Percentiles rank a stretch among this genome's conserved stretches.
Evolutionary conservation across 2,797 vertebrate species (phyloP).

Genomic region (Rhynchotus rufescens): DNA sequence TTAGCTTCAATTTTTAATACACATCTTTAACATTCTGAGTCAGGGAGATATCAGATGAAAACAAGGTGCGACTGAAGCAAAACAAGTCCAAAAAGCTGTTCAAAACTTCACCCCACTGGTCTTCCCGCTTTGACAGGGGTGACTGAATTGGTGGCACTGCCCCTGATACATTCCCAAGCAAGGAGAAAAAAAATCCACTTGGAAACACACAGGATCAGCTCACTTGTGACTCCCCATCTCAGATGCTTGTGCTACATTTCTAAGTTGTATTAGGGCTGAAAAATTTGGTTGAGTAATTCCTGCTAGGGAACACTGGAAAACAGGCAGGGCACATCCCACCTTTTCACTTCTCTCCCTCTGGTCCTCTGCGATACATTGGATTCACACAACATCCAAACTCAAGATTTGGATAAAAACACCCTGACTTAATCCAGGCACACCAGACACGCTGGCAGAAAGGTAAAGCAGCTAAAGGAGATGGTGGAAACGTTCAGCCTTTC

Average conservation of each 20-base stretch:
- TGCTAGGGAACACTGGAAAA: background rate
- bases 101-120: background rate
- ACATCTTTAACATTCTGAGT: background rate
- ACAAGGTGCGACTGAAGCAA: background rate
- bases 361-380: background rate
- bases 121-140: background rate
- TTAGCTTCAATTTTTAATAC: background rate
- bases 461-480: background rate
- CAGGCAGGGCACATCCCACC: background rate
- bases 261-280: background rate
- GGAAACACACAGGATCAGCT: background rate
- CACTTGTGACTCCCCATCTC: background rate
- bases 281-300: background rate
- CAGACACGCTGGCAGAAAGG: background rate
- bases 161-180: background rate
- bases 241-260: background rate
- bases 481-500: conserved; percentile 22
- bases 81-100: background rate
- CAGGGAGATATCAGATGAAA: background rate
- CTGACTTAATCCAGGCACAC: background rate
- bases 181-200: background rate
- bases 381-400: background rate
- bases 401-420: background rate
- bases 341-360: background rate
- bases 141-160: background rate